A percentile compares a stretch with the other conserved stretches of the same genome.
These are phyloP conservation scores for Drosophila neotestacea DNA, from an alignment of 2,888 invertebrate species.

Conservation along the genomic window DNA sequence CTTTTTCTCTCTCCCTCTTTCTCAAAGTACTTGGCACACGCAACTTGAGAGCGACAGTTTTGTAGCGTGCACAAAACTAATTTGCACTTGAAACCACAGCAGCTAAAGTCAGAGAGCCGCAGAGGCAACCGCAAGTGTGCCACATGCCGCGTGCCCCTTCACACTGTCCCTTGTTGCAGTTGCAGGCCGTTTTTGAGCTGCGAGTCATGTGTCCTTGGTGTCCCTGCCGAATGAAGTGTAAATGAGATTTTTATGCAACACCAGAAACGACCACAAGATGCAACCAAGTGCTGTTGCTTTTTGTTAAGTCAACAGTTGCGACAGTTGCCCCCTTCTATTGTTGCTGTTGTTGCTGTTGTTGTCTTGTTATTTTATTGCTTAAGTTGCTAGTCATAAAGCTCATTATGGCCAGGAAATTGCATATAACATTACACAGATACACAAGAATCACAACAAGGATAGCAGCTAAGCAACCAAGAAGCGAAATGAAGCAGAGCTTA, in stretches of 20 bases:
- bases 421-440: constrained; percentile 57
- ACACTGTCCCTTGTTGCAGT: neutral
- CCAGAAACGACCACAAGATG: constrained; percentile 74
- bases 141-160: constrained; percentile 10
- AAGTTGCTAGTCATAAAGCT: constrained; percentile 76
- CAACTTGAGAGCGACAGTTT: constrained; percentile 47
- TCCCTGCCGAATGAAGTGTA: constrained; percentile 62
- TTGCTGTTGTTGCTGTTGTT: constrained; percentile 36
- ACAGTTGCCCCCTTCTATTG: constrained; percentile 32
- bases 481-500: constrained; percentile 63
- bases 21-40: constrained; percentile 3
- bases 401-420: constrained; percentile 77
- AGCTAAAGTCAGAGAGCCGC: constrained; percentile 60
- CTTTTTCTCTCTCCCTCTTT: neutral
- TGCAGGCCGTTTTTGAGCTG: constrained; percentile 28
- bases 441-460: constrained; percentile 25
- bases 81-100: constrained; percentile 74
- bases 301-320: constrained; percentile 49
- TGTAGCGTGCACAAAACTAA: constrained; percentile 71
- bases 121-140: constrained; percentile 49
- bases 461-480: constrained; percentile 26
- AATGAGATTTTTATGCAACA: constrained; percentile 81
- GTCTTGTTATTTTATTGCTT: constrained; percentile 65
- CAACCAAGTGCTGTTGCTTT: constrained; percentile 49
- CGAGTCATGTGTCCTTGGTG: constrained; percentile 57